phyloP scores from a whole-genome alignment of 2,888 invertebrate genomes.

The Zygogramma bicolorata region DNA sequence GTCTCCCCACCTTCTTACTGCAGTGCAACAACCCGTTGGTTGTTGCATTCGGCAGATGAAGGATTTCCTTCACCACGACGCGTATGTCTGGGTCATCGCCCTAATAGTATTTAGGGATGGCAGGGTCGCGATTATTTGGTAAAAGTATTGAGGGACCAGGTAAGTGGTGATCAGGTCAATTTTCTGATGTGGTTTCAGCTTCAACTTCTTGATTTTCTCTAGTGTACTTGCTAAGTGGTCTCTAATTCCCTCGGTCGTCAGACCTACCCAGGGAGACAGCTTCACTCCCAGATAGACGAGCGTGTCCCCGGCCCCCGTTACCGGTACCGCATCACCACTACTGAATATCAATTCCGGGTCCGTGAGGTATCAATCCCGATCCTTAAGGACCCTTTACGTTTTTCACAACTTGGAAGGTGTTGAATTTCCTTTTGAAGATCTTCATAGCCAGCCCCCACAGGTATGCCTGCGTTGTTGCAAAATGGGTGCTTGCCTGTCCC shows the following conservation, averaged over 20 bases:
- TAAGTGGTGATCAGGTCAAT: constrained; percentile 57
- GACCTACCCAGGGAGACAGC: constrained; percentile 54
- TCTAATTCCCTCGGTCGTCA: constrained; percentile 36
- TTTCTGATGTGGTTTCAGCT: constrained; percentile 62
- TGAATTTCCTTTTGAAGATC: constrained; percentile 33
- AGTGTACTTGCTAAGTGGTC: constrained; percentile 29
- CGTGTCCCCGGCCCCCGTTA: not conserved
- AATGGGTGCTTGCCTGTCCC: constrained; percentile 59
- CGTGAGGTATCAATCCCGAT: constrained; percentile 53
- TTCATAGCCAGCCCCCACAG: constrained; percentile 51
- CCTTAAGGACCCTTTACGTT: constrained; percentile 45
- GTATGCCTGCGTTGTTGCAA: constrained; percentile 44
- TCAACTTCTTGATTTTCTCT: constrained; percentile 51
- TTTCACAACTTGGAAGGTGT: constrained; percentile 47
- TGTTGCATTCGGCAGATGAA: constrained; percentile 52
- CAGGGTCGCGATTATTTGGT: constrained; percentile 58
- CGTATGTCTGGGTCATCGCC: constrained; percentile 50
- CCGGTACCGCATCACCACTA: constrained; percentile 46
- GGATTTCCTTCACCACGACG: constrained; percentile 49
- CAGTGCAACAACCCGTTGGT: constrained; percentile 52
- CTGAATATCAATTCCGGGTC: constrained; percentile 49
- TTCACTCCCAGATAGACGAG: constrained; percentile 55
- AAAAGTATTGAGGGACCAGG: constrained; percentile 61
- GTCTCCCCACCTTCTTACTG: constrained; percentile 52
- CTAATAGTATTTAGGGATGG: constrained; percentile 40